Conservation (phyloP, 2,113 vertebrate genomes). For the Lampris megalopsis region DNA sequence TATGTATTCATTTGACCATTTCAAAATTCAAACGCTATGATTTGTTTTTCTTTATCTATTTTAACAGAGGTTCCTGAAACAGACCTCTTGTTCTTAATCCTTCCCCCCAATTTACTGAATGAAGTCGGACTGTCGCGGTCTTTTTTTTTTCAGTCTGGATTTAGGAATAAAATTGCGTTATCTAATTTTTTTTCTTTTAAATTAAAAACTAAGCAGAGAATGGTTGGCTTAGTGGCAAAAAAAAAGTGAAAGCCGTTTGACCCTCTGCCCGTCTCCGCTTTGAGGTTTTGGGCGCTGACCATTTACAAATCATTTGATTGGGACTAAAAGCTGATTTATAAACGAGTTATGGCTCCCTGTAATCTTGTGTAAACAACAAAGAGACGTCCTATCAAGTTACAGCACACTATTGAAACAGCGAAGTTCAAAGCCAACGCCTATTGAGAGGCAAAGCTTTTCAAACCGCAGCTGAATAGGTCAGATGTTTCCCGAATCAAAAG, state of each 20-base stretch:
- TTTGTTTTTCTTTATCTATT: background rate
- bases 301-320: no score
- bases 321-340: no score
- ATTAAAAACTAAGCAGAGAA: background rate
- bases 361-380: no score
- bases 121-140: background rate
- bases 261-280: no score
- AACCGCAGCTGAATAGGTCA: background rate
- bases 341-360: no score
- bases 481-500: background rate
- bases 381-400: constrained; percentile 17
- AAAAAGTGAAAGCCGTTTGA: no score
- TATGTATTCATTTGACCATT: background rate
- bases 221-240: background rate
- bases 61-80: constrained; percentile 1
- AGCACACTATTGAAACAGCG: constrained; percentile 2
- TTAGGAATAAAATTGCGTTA: background rate
- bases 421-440: background rate
- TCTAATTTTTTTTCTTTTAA: background rate
- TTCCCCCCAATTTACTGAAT: background rate
- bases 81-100: constrained; percentile 39
- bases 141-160: background rate
- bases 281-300: no score
- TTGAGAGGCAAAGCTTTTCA: background rate
- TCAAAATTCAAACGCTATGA: background rate